Base-by-base conservation (phyloP, 2,797 vertebrate species). In the Chelonia mydas region DNA sequence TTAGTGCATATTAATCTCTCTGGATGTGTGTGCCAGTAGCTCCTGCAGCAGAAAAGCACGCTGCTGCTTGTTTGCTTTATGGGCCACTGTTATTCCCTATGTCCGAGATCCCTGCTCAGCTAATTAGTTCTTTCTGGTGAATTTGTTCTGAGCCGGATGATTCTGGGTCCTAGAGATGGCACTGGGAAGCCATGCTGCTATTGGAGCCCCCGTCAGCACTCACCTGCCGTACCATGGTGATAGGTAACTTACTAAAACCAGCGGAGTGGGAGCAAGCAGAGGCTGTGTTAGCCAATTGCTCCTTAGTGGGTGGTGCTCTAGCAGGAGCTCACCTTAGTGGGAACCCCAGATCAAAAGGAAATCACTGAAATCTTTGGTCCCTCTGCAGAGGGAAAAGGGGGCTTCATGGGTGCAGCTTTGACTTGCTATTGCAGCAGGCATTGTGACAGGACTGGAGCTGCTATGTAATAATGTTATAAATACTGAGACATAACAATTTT, bases 1-100 rank as follows among this genome's bases (percentile, higher is more conserved):
- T 97, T 15, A 3, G 92, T 89, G 95, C 93, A 91, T 98, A 97
- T 97, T 97, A 96, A 97, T 97, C 96, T 97, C 94, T 55, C 87
- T 25, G 59, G 90, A 68, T 49, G 25, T 78, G 83, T 55, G 86
- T 93, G 92, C 93, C 83, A 3, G 86, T 89, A 97, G 93, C 96
- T 88, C 94, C 93, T 41, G 78, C 68, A 31, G 92, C 89, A 91
- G 94, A 93, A 93, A 94, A 97, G 94, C 81, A 92, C 81, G 45
- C 81, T 91, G 90, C 92, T 82, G 88, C 86, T 31, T 92, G 89
- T 95, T 97, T 97, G 92, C 94, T 96, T 96, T 96, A 97, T 95
- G 95, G 94, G 59, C 94, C 10, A 1, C 27, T 27, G 74, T 79
- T 92, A 78, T 95, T 95, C 86, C 84, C 74, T 0, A 0, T 94